phyloP scores from a whole-genome alignment of 2,888 invertebrate genomes.

The Onthophagus sagittarius region DNA sequence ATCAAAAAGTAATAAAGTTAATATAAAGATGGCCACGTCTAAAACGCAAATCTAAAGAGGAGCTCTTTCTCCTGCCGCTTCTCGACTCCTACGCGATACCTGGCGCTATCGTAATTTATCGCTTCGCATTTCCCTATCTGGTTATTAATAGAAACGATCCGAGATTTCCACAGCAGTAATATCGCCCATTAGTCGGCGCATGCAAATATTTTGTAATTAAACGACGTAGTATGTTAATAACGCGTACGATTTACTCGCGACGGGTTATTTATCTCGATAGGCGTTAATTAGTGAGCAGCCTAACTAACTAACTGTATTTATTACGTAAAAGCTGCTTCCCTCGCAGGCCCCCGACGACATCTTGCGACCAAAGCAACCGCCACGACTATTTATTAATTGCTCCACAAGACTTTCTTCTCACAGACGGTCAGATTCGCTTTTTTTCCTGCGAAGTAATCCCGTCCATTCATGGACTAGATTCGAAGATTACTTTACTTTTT shows the following conservation, averaged over 20 bases:
- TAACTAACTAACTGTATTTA: background rate
- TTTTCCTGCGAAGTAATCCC: background rate
- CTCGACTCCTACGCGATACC: background rate
- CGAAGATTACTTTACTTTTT: background rate
- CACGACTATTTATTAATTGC: background rate
- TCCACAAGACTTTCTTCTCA: background rate
- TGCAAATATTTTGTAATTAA: background rate
- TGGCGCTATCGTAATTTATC: background rate
- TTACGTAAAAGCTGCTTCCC: background rate
- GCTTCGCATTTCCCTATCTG: background rate
- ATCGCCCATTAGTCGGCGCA: background rate
- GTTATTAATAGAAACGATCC: background rate
- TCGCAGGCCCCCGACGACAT: background rate
- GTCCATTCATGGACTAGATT: background rate
- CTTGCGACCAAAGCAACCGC: background rate
- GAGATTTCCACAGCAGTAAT: background rate
- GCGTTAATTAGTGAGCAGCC: background rate
- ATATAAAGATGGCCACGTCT: background rate
- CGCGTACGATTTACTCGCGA: background rate
- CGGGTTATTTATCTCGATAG: background rate
- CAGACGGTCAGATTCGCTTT: background rate
- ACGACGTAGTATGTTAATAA: background rate
- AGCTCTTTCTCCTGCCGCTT: background rate
- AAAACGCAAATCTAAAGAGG: background rate
- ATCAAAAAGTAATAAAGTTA: background rate